Conservation (phyloP, 2,113 vertebrate genomes). For the Glaucomys volans region DNA sequence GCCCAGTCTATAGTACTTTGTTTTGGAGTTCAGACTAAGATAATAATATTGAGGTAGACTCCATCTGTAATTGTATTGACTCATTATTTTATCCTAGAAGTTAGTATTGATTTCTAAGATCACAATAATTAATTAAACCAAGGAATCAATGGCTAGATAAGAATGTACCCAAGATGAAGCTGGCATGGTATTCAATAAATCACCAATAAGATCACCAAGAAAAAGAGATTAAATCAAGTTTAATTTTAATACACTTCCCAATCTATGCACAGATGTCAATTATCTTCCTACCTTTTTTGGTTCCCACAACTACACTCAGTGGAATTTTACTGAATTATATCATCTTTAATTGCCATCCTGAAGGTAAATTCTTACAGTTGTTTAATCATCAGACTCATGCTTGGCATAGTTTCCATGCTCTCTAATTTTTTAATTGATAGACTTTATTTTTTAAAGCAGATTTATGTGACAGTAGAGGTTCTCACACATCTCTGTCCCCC, state of each 20-base stretch:
- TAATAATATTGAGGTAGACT: neutral
- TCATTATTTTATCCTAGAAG: neutral
- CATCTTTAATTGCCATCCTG: neutral
- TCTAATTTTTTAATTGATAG: neutral
- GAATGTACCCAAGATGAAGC: neutral
- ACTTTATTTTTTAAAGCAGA: neutral
- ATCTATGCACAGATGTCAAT: neutral
- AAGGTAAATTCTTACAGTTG: slow-evolving; percentile 8
- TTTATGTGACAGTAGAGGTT: neutral
- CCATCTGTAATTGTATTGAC: neutral
- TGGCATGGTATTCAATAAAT: neutral
- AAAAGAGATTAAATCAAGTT: neutral
- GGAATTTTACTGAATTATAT: neutral
- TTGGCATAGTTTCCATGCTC: neutral
- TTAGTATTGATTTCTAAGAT: neutral
- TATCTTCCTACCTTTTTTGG: neutral
- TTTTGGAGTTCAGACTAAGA: neutral
- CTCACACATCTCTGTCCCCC: neutral
- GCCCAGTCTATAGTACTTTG: neutral
- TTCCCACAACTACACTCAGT: neutral
- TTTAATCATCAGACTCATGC: neutral
- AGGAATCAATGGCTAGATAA: neutral
- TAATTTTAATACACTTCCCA: neutral
- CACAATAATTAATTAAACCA: neutral
- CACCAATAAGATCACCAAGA: neutral